Conservation (phyloP, 2,888 invertebrate species). For the Diabrotica balteata region DNA sequence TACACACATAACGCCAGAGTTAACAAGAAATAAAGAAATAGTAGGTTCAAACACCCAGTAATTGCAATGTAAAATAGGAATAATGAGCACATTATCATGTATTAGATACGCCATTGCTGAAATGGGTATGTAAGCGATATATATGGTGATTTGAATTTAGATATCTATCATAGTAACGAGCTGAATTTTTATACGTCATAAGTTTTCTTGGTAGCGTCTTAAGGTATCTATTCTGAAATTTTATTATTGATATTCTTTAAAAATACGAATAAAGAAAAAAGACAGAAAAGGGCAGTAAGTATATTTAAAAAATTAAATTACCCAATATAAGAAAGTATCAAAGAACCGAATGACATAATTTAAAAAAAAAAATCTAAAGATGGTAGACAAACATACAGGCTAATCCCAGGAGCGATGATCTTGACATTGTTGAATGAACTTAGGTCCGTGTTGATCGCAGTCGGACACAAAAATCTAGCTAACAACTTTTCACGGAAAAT, state of each 20-base stretch:
- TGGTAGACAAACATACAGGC: too few relatives aligned
- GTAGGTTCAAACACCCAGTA: constrained; percentile 11
- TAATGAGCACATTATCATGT: constrained; percentile 10
- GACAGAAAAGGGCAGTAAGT: too few relatives aligned
- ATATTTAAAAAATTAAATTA: too few relatives aligned
- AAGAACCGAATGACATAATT: background rate
- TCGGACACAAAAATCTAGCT: too few relatives aligned
- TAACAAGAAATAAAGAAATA: constrained; percentile 2
- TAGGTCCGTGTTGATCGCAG: too few relatives aligned
- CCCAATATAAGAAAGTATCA: too few relatives aligned
- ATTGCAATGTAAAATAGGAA: constrained; percentile 3
- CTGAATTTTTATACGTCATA: too few relatives aligned
- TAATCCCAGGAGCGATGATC: too few relatives aligned
- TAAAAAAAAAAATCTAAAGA: background rate
- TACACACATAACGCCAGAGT: background rate
- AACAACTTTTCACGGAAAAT: too few relatives aligned
- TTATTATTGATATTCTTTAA: background rate
- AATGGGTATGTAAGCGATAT: constrained; percentile 6
- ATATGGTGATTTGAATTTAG: constrained; percentile 2
- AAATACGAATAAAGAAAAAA: too few relatives aligned
- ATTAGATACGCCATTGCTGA: constrained; percentile 1
- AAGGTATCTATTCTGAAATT: background rate
- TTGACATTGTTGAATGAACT: too few relatives aligned
- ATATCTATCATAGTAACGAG: background rate
- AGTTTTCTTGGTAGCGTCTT: too few relatives aligned